These are phyloP conservation scores for Drosophila nasuta DNA, from an alignment of 1,140 invertebrate genomes.

Conservation along the genomic window DNA sequence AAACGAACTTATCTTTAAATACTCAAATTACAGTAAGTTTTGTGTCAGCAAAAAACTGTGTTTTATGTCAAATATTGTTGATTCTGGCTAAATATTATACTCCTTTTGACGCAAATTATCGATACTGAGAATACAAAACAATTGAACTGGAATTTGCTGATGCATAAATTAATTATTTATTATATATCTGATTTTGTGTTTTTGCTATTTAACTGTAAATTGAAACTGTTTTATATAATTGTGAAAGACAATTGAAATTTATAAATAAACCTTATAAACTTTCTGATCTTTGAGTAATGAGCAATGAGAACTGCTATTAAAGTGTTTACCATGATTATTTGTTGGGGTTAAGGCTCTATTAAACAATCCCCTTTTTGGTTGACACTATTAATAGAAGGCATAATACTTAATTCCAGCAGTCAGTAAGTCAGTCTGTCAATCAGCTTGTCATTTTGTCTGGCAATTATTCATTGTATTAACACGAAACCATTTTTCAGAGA, in stretches of 20 bases:
- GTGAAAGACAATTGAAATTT: no score
- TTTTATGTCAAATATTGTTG: not conserved
- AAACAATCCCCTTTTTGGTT: not conserved
- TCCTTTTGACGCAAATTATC: not conserved
- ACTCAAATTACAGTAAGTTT: not conserved
- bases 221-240: no score
- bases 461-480: not conserved
- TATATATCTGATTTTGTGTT: no score
- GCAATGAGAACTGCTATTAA: no score
- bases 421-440: constrained; percentile 1
- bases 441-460: not conserved
- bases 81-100: not conserved
- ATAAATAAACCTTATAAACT: no score
- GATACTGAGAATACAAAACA: no score
- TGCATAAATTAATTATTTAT: no score
- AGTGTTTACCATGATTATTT: no score
- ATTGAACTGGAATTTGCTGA: no score
- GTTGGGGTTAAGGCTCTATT: not conserved
- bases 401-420: not conserved
- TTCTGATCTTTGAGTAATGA: no score
- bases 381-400: not conserved
- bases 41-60: not conserved
- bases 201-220: no score
- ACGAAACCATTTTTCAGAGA: not conserved
- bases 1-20: not conserved